Evolutionary conservation across 1,140 invertebrate species (phyloP), one percentile per base, ranked within the genome.

Genomic region (Megathymus violae): DNA sequence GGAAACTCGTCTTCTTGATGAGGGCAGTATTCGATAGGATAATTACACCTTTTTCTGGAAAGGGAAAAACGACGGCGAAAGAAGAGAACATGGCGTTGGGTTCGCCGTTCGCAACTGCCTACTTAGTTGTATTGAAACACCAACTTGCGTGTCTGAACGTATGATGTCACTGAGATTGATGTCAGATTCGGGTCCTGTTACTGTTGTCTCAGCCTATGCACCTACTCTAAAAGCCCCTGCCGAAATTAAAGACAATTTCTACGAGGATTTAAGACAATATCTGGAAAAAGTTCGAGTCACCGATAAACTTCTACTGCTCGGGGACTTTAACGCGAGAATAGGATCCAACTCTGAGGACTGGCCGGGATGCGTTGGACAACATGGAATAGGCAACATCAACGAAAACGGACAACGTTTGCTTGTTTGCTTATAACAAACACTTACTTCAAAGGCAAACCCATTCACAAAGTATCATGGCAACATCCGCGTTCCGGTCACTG

Each of bases 41-140:
- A 59, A 58, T 51, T 69, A 62, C 22, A 69, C 62, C 10, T 69
- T 69, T 19, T 71, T 66, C 44, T 63, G 63, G 63, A 66, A 60
- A 36, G 59, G 60, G 16, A 70, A 56, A n/a, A 16, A 19, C 2
- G n/a, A 19, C 10, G 7, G 10, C 11, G 52, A 44, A 15, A 13
- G 14, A 1, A 41, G 44, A 11, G 59, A 67, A 16, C 52, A 67
- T 14, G 64, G 64, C 1, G 62, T 71, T 34, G 64, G 4, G 1
- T 11, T 19, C n/a, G 31, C 31, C 7, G 31, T 36, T 9, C 31
- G 31, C 1, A 36, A 36, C n/a, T 36, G 7, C 11, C 34, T 65
- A 6, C 31, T 70, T n/a, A 17, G 36, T 0, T 22, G 44, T n/a
- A 36, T 66, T 16, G 54, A 66, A 46, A 43, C 31, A 36, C 31